Evolutionary conservation across 1,140 invertebrate genomes (phyloP), one percentile per base, ranked within the genome.

Genomic region (Odontomachus brunneus): DNA sequence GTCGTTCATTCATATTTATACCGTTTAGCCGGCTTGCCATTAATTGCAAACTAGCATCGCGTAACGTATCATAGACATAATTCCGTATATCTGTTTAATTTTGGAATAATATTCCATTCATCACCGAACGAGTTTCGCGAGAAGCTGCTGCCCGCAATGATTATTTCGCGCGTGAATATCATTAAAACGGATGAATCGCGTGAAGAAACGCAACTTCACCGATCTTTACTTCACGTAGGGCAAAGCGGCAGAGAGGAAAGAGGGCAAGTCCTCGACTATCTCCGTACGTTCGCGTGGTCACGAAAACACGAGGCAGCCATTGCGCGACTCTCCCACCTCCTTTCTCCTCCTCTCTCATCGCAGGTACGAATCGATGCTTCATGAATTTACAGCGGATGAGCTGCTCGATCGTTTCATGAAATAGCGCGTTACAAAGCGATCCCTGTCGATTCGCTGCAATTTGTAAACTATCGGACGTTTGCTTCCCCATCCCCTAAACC

Each of bases 341-440:
- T 12, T 17, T 57, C 14, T 26, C 60, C n/a, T 15, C 5, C 60
- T 26, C n/a, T 19, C 38, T 62, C 71, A 74, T 69, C 72, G 73
- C 59, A 17, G 69, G 59, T 55, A 48, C 55, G 55, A 75, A 84
- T 82, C 85, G 78, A 87, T 72, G 76, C 80, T 82, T 69, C 81
- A 87, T 89, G 85, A 85, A 89, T 89, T 89, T 88, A 88, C 74
- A 83, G 65, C 51, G 38, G 69, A 69, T 69, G 72, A 85, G 71
- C 51, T 59, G 82, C 65, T 44, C 65, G n/a, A 22, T 88, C 71
- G 65, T 81, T 83, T 60, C 86, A 82, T 71, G 82, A 62, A 85
- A 84, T 65, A 55, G 53, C 74, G 66, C 67, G 75, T 87, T 69
- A 85, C 80, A 65, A 71, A 73, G 53, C 82, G 72, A 86, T 87